phyloP scores from a whole-genome alignment of 2,797 vertebrate genomes.

The Malurus splendens region DNA sequence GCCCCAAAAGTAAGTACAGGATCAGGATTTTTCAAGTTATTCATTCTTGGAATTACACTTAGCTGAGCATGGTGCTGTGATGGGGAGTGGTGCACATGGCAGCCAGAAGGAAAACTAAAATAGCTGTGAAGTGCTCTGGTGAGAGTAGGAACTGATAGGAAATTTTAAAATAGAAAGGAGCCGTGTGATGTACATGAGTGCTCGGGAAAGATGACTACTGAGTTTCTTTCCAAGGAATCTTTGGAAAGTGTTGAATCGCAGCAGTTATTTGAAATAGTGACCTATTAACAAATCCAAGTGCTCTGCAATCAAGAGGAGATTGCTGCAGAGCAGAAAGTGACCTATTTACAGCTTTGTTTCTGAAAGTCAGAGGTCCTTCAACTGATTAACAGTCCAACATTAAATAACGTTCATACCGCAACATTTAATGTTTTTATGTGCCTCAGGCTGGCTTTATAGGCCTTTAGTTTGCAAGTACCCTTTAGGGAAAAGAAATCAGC shows the following conservation, averaged over 20 bases:
- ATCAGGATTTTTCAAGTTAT: not conserved
- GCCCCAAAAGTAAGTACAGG: not conserved
- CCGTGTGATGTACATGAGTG: not conserved
- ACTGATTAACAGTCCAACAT: not conserved
- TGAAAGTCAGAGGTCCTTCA: constrained; percentile 5
- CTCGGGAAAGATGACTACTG: not conserved
- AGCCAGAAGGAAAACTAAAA: not conserved
- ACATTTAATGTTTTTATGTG: not conserved
- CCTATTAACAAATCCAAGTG: not conserved
- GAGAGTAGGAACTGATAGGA: not conserved
- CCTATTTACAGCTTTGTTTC: not conserved
- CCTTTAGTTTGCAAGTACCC: not conserved
- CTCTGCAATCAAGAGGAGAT: not conserved
- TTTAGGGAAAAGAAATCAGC: not conserved
- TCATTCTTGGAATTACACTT: not conserved
- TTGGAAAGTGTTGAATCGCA: not conserved
- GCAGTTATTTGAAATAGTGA: not conserved
- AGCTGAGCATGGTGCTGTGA: not conserved
- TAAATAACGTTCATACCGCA: not conserved
- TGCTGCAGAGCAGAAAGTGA: not conserved
- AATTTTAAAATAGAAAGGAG: not conserved
- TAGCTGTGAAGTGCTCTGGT: not conserved
- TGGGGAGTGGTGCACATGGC: not conserved
- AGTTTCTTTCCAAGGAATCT: not conserved
- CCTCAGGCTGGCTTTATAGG: not conserved